Percentiles rank a stretch among this genome's conserved stretches.
These are phyloP conservation scores for Drosophila barbarae DNA, from an alignment of 2,888 invertebrate species.

Conservation along the genomic window DNA sequence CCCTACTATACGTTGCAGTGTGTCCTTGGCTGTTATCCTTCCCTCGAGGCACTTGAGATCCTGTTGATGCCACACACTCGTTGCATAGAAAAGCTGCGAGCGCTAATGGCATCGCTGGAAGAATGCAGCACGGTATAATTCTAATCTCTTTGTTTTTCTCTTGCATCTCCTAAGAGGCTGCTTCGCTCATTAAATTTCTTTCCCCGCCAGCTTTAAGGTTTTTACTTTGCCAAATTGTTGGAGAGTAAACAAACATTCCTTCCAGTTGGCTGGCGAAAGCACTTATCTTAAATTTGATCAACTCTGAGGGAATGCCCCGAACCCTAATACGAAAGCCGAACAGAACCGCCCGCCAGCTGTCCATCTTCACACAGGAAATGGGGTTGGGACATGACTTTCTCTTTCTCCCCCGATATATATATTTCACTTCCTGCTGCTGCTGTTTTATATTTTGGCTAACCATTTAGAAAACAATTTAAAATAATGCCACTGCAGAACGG, in stretches of 20 bases:
- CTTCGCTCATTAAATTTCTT: constrained; percentile 19
- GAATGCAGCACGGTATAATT: constrained; percentile 17
- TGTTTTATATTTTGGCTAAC: constrained; percentile 30
- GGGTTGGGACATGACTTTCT: constrained; percentile 9
- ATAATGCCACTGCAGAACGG: constrained; percentile 40
- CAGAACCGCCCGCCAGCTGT: constrained; percentile 21
- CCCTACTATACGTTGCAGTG: background rate
- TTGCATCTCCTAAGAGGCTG: background rate
- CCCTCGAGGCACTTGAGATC: constrained; percentile 20
- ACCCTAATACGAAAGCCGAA: background rate
- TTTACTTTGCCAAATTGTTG: constrained; percentile 9
- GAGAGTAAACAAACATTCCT: constrained; percentile 20
- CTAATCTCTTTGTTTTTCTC: constrained; percentile 28
- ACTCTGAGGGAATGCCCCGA: constrained; percentile 5
- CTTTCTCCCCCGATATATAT: constrained; percentile 8
- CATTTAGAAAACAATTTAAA: constrained; percentile 61
- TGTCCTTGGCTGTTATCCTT: constrained; percentile 29
- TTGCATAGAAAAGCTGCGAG: constrained; percentile 4
- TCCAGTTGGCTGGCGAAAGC: constrained; percentile 32
- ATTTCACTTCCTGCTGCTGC: constrained; percentile 19
- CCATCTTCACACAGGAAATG: constrained; percentile 26
- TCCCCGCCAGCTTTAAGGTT: constrained; percentile 17
- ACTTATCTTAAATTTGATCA: constrained; percentile 38
- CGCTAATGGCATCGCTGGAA: constrained; percentile 21
- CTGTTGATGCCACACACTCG: constrained; percentile 17